These are phyloP conservation scores for Sinopyrophorus schimmeli DNA, from an alignment of 2,888 invertebrate species.

Conservation along the genomic window DNA sequence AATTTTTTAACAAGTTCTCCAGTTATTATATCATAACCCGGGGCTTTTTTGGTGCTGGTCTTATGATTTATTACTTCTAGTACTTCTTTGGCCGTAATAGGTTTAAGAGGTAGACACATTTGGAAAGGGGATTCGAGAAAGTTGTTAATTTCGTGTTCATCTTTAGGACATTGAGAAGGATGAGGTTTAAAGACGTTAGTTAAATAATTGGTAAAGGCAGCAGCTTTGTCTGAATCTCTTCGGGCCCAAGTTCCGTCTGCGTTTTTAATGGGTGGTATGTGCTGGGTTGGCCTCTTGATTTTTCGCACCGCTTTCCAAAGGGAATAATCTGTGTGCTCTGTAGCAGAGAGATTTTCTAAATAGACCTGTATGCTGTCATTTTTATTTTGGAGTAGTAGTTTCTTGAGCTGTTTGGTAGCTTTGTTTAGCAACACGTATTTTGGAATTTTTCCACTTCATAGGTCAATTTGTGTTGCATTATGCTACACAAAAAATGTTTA, in stretches of 20 bases:
- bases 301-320: slow-evolving; percentile 36
- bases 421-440: too few species aligned
- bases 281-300: slow-evolving; percentile 25
- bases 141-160: slow-evolving; percentile 18
- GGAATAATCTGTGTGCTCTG: slow-evolving; percentile 27
- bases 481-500: too few species aligned
- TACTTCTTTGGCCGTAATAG: slow-evolving; percentile 12
- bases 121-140: slow-evolving; percentile 17
- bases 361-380: slow-evolving; percentile 18
- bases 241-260: slow-evolving; percentile 32
- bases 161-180: slow-evolving; percentile 13
- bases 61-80: slow-evolving; percentile 14
- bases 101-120: slow-evolving; percentile 18
- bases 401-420: slow-evolving; percentile 12
- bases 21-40: slow-evolving; percentile 38
- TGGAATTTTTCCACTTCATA: too few species aligned
- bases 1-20: slow-evolving; percentile 34
- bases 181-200: slow-evolving; percentile 32
- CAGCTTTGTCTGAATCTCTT: slow-evolving; percentile 32
- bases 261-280: slow-evolving; percentile 26
- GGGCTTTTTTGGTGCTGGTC: slow-evolving; percentile 27
- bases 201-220: slow-evolving; percentile 32
- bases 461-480: too few species aligned
- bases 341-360: slow-evolving; percentile 15
- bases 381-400: slow-evolving; percentile 13